Evolutionary conservation across 2,888 invertebrate species (phyloP).

Genomic region (Synergus laeviventris): DNA sequence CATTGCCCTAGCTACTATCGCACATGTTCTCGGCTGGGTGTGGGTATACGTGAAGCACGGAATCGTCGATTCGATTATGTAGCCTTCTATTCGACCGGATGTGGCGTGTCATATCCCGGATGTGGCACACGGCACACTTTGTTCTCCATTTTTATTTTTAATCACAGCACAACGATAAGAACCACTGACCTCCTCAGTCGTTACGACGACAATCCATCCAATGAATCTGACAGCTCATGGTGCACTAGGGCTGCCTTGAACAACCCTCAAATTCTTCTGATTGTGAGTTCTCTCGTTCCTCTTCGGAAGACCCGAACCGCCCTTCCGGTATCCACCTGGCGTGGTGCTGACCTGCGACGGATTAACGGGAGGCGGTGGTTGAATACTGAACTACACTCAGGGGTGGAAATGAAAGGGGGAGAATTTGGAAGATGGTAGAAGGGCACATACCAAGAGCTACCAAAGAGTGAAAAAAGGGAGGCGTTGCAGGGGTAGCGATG

Average conservation of each 20-base stretch:
- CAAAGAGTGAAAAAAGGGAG: not conserved
- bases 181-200: slow-evolving; percentile 38
- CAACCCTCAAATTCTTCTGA: not conserved
- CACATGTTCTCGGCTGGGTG: slow-evolving; percentile 52
- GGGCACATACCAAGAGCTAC: not conserved
- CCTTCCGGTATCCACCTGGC: slow-evolving; percentile 45
- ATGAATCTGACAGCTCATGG: slow-evolving; percentile 21
- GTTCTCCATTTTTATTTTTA: not conserved
- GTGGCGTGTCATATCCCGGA: not conserved
- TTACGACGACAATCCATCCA: slow-evolving; percentile 13
- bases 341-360: slow-evolving; percentile 49
- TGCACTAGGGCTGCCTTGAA: not conserved
- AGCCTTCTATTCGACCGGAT: not conserved
- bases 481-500: slow-evolving; percentile 38
- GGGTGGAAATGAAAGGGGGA: slow-evolving; percentile 33
- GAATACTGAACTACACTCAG: slow-evolving; percentile 47
- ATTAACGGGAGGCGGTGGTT: slow-evolving; percentile 49
- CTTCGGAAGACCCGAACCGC: slow-evolving; percentile 20
- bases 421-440: slow-evolving; percentile 9
- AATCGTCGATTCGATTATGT: not conserved
- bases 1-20: slow-evolving; percentile 57
- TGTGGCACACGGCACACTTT: slow-evolving; percentile 4
- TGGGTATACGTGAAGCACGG: slow-evolving; percentile 48
- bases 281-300: not conserved
- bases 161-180: slow-evolving; percentile 22